A percentile compares a stretch with the other conserved stretches of the same genome.
These are phyloP conservation scores for Ectropis crepuscularia DNA, from an alignment of 2,888 invertebrate genomes.

Conservation along the genomic window DNA sequence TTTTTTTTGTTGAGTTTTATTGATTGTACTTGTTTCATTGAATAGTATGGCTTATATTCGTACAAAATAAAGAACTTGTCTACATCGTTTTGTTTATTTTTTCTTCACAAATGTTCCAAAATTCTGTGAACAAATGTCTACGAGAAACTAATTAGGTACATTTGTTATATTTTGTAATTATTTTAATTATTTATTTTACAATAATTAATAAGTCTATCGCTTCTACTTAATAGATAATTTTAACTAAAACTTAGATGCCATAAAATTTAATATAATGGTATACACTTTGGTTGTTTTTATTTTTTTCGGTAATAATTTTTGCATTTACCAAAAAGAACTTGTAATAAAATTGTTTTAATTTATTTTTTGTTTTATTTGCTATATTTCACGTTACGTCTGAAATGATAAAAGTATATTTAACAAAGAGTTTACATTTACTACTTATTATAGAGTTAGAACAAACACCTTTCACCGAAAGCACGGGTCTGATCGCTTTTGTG, in stretches of 20 bases:
- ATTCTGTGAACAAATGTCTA: slow-evolving; percentile 66
- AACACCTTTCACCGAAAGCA: too few relatives aligned
- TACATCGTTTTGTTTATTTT: too few relatives aligned
- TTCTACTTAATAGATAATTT: slow-evolving; percentile 70
- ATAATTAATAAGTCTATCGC: slow-evolving; percentile 67
- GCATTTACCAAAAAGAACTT: slow-evolving; percentile 83
- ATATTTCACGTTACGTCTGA: too few relatives aligned
- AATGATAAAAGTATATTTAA: too few relatives aligned
- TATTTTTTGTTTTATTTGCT: slow-evolving; percentile 47
- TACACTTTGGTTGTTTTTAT: slow-evolving; percentile 70
- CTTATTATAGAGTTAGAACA: too few relatives aligned
- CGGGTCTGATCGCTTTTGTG: too few relatives aligned
- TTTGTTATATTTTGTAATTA: slow-evolving; percentile 69
- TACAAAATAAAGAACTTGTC: too few relatives aligned
- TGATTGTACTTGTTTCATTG: too few relatives aligned
- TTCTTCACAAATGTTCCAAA: neutral
- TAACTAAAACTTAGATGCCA: slow-evolving; percentile 70
- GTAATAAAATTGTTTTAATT: slow-evolving; percentile 69
- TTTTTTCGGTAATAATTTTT: slow-evolving; percentile 69
- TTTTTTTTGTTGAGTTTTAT: too few relatives aligned
- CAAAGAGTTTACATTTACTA: too few relatives aligned
- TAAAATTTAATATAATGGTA: slow-evolving; percentile 61
- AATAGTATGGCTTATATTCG: too few relatives aligned
- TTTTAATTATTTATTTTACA: slow-evolving; percentile 62
- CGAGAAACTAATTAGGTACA: slow-evolving; percentile 47